Percentiles rank a stretch among this genome's conserved stretches.
phyloP scores from a whole-genome alignment of 1,140 invertebrate genomes.

The Caerostris darwini region DNA sequence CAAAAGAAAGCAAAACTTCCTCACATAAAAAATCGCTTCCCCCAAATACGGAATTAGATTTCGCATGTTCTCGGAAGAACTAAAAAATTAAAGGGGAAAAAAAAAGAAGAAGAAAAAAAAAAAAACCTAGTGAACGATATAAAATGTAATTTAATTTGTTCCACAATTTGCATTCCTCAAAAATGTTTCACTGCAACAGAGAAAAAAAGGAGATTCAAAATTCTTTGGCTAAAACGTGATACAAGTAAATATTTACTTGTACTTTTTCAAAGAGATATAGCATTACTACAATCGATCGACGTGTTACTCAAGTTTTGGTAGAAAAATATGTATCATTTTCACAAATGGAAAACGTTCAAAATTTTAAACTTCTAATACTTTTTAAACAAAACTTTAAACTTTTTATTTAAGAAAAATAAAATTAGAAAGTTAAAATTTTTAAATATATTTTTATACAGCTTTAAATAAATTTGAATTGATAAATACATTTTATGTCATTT shows the following conservation, averaged over 20 bases:
- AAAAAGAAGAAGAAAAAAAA: no score
- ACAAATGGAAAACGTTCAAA: no score
- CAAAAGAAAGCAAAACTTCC: neutral
- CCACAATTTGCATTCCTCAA: neutral
- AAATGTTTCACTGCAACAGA: neutral
- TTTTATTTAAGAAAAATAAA: no score
- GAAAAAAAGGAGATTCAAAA: neutral
- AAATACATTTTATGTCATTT: no score
- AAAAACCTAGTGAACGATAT: neutral
- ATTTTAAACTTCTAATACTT: no score
- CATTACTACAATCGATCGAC: no score
- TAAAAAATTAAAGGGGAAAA: neutral
- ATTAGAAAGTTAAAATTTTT: no score
- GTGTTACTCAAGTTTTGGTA: no score
- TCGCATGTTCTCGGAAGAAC: neutral
- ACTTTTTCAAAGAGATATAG: neutral
- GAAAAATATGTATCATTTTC: no score
- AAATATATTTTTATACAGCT: no score
- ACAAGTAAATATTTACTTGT: neutral
- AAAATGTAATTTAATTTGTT: slow-evolving; percentile 11
- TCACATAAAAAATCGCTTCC: neutral
- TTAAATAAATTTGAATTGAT: no score
- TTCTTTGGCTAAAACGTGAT: neutral
- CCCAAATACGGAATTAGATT: neutral
- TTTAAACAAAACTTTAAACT: no score